Conservation (phyloP, 2,113 vertebrate species). For the Melanerpes aurifrons region DNA sequence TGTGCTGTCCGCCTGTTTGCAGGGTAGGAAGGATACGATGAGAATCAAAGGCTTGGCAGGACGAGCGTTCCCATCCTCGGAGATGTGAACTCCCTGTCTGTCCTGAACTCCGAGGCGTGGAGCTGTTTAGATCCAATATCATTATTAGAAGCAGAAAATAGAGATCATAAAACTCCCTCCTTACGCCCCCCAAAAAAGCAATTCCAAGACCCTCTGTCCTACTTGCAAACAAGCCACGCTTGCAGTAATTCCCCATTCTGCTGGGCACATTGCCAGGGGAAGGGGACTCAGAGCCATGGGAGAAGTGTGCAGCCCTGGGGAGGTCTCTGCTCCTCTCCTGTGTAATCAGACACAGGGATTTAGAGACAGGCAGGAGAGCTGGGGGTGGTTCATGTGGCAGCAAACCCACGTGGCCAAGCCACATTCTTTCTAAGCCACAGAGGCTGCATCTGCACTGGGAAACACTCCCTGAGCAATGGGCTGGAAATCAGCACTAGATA, state of each 20-base stretch:
- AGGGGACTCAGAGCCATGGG: background rate
- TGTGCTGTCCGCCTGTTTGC: slow-evolving; percentile 49
- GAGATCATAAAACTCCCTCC: slow-evolving; percentile 41
- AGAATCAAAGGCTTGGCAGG: slow-evolving; percentile 62
- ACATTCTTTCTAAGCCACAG: accelerated
- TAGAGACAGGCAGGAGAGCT: background rate
- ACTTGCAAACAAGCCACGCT: background rate
- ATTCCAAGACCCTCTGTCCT: background rate
- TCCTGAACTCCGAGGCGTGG: background rate
- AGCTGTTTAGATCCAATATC: slow-evolving; percentile 1
- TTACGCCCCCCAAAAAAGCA: slow-evolving; percentile 11
- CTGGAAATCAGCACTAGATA: background rate
- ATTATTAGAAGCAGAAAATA: slow-evolving; percentile 53
- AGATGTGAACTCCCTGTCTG: slow-evolving; percentile 44
- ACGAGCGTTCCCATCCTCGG: background rate
- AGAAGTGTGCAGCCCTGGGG: background rate
- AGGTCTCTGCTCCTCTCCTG: background rate
- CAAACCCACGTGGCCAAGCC: background rate
- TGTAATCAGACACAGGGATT: background rate
- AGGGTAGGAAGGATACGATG: slow-evolving; percentile 24
- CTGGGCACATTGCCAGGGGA: background rate
- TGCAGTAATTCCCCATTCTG: background rate
- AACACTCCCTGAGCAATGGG: accelerated
- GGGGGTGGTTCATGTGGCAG: background rate
- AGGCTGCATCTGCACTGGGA: background rate